Evolutionary conservation across 1,140 invertebrate species (phyloP).

Genomic region (Drosophila neocordata): DNA sequence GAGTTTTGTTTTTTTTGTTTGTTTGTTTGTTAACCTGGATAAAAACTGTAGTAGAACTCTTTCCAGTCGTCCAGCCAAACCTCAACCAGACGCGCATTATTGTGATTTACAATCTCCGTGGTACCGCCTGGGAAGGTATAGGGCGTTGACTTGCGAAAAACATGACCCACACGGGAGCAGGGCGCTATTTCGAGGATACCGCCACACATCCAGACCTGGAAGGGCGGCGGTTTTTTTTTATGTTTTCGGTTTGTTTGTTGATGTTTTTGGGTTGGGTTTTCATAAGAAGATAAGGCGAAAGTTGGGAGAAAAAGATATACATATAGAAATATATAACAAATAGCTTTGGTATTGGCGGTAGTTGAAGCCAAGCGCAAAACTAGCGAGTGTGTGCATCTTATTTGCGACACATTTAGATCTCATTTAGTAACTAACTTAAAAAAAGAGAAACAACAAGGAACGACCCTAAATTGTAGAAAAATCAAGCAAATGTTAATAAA

Average conservation of each 20-base stretch:
- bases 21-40: constrained; percentile 89
- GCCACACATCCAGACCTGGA: constrained; percentile 98
- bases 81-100: constrained; percentile 97
- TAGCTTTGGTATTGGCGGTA: neutral
- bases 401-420: neutral
- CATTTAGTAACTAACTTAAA: neutral
- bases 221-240: constrained; percentile 27
- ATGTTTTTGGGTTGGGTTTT: constrained; percentile 16
- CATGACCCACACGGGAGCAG: constrained; percentile 96
- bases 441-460: neutral
- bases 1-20: constrained; percentile 34
- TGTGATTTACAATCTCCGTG: constrained; percentile 98
- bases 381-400: neutral
- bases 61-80: constrained; percentile 99
- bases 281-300: neutral
- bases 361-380: constrained; percentile 52
- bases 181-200: constrained; percentile 95
- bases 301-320: constrained; percentile 56
- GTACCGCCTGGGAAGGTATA: constrained; percentile 99
- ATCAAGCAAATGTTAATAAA: neutral
- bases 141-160: constrained; percentile 99
- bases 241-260: constrained; percentile 2
- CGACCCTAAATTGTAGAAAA: neutral
- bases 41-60: constrained; percentile 99
- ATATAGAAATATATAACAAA: constrained; percentile 44